Evolutionary conservation across 1,140 invertebrate species (phyloP).

Genomic region (Drosophila sechellia): DNA sequence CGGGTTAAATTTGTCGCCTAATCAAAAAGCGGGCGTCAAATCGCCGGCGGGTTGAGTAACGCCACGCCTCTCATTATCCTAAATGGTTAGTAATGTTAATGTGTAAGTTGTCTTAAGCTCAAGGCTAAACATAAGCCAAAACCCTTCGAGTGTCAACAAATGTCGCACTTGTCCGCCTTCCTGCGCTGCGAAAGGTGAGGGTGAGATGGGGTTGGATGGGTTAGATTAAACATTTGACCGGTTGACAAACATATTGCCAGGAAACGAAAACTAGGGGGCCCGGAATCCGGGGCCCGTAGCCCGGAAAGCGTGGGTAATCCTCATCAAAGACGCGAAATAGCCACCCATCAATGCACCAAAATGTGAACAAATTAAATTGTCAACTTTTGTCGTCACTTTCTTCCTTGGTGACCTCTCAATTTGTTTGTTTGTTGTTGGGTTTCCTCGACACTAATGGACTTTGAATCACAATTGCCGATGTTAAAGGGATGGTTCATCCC

Average conservation of each 20-base stretch:
- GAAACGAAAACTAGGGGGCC: constrained; percentile 26
- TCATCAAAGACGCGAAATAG: constrained; percentile 38
- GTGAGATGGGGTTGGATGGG: constrained; percentile 7
- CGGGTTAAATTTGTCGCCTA: constrained; percentile 64
- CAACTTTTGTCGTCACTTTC: constrained; percentile 59
- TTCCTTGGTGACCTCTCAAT: constrained; percentile 35
- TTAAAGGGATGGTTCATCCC: constrained; percentile 46
- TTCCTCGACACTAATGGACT: constrained; percentile 75
- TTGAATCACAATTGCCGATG: constrained; percentile 60
- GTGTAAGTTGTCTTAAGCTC: constrained; percentile 67
- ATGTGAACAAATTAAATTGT: constrained; percentile 80
- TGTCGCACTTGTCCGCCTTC: constrained; percentile 72
- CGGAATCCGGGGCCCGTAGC: background rate
- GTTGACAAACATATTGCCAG: constrained; percentile 56
- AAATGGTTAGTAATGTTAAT: constrained; percentile 46
- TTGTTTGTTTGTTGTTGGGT: constrained; percentile 61
- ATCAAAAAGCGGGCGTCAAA: constrained; percentile 50
- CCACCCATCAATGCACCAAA: constrained; percentile 50
- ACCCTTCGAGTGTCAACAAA: constrained; percentile 66
- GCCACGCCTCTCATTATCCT: constrained; percentile 35
- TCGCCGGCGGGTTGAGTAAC: constrained; percentile 43
- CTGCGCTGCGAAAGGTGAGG: constrained; percentile 9
- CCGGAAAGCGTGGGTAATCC: constrained; percentile 39
- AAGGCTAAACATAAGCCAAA: constrained; percentile 51
- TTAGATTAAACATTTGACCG: constrained; percentile 56